Percentiles rank a stretch among this genome's conserved stretches.
phyloP scores from a whole-genome alignment of 37 sponge, comb jelly and placozoan genomes.

The Beroe forskalii region DNA sequence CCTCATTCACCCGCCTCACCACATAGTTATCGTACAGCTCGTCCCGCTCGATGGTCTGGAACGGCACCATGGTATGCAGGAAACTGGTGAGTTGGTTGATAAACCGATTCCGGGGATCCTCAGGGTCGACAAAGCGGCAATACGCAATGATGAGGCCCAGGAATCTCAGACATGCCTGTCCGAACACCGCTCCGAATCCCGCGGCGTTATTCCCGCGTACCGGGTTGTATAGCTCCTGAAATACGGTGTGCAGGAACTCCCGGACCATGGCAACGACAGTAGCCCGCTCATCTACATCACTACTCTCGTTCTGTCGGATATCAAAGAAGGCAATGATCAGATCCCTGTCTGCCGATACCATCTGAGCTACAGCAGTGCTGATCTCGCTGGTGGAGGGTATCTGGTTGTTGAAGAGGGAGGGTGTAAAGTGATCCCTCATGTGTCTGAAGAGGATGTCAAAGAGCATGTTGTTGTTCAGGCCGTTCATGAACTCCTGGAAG shows the following conservation, averaged over 20 bases:
- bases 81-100: not conserved
- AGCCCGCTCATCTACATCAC: constrained; percentile 19
- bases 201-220: not conserved
- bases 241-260: constrained; percentile 7
- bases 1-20: not conserved
- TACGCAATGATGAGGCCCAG: constrained; percentile 32
- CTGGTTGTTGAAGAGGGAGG: constrained; percentile 4
- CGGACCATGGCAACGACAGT: constrained; percentile 29
- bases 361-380: not conserved
- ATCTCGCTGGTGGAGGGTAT: not conserved
- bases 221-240: constrained; percentile 26
- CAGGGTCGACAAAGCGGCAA: not conserved
- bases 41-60: not conserved
- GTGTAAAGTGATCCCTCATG: constrained; percentile 31
- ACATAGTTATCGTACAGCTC: constrained; percentile 45
- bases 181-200: constrained; percentile 20
- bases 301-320: not conserved
- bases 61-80: constrained; percentile 28
- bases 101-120: constrained; percentile 7
- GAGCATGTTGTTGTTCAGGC: constrained; percentile 6
- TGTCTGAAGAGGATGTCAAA: constrained; percentile 37
- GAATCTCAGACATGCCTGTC: not conserved
- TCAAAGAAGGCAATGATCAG: constrained; percentile 46
- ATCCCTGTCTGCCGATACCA: not conserved
- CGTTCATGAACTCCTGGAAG: constrained; percentile 37